Conservation (phyloP, 1,140 invertebrate genomes). For the Ephestia elutella region DNA sequence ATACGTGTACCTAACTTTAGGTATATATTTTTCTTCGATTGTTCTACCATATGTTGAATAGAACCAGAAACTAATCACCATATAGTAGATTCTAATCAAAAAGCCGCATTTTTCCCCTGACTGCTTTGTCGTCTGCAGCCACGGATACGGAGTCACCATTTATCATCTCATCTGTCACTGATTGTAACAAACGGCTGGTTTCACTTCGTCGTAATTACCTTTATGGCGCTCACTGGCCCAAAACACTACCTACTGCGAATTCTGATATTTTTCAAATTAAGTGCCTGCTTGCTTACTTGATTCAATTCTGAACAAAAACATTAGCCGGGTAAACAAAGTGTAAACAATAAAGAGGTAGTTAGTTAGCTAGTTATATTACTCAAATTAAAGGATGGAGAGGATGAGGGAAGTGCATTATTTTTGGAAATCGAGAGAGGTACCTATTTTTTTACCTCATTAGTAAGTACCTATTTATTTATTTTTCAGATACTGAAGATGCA, state of each 20-base stretch:
- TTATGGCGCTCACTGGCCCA: neutral
- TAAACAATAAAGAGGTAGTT: too few relatives aligned
- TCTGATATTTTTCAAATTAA: neutral
- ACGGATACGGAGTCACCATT: conserved; percentile 9
- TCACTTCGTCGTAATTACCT: conserved; percentile 15
- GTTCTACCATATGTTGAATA: too few relatives aligned
- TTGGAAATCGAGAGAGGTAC: too few relatives aligned
- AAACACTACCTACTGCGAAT: neutral
- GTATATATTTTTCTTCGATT: too few relatives aligned
- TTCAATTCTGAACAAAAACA: neutral
- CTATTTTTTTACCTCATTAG: too few relatives aligned
- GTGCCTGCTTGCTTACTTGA: neutral
- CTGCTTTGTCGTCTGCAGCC: conserved; percentile 1
- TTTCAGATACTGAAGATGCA: conserved; percentile 43
- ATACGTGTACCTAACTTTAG: too few relatives aligned
- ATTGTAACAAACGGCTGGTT: conserved; percentile 18
- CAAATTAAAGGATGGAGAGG: too few relatives aligned
- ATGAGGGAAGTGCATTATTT: too few relatives aligned
- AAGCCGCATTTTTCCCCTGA: conserved; percentile 4
- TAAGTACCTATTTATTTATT: conserved; percentile 9
- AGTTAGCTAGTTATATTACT: too few relatives aligned
- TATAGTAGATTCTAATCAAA: conserved; percentile 2
- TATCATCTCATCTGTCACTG: conserved; percentile 17
- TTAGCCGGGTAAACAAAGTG: too few relatives aligned
- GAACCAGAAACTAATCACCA: neutral